Evolutionary conservation across 2,888 invertebrate species (phyloP), one percentile per base, ranked within the genome.

Genomic region (Palloptera scutellata): DNA sequence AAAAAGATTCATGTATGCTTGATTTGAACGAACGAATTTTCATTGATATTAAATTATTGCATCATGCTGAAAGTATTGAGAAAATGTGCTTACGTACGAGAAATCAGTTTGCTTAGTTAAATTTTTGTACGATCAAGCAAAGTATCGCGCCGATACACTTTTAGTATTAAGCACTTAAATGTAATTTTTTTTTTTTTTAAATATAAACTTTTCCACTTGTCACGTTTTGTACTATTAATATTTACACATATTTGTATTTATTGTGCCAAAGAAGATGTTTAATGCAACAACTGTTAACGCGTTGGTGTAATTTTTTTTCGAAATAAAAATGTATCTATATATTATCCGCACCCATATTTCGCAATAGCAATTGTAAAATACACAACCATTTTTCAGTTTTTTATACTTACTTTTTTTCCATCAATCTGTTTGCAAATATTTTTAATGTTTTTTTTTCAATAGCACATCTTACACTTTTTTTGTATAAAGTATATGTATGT

Each of bases 311-410:
- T 30, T 30, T 20, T 13, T 13, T 57, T 20, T 12, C 40, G 40
- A 11, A n/a, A 19, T 13, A 48, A 48, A n/a, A 48, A 48, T 48
- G 48, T 48, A 48, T 48, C 48, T 48, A 48, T 48, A 13, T 13
- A 45, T 48, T 5, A 15, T 48, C 40, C n/a, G 57, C 20, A n/a
- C 57, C 57, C n/a, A 19, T 57, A 19, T 57, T 57, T 40, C 13
- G 57, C 57, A 57, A 4, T 13, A 57, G 40, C 57, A 57, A 9
- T 30, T 40, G 40, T 40, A 40, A 30, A 20, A 57, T 40, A 57
- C 30, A 57, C 40, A 40, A 53, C 9, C 30, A 13, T 30, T 30
- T 30, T 30, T 30, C 30, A 30, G 30, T 30, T 30, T 30, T 5
- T 8, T 40, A 20, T 40, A 30, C 40, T 57, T 9, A 20, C 45